Conservation (phyloP, 2,888 invertebrate genomes). For the Lochmaea crataegi region DNA sequence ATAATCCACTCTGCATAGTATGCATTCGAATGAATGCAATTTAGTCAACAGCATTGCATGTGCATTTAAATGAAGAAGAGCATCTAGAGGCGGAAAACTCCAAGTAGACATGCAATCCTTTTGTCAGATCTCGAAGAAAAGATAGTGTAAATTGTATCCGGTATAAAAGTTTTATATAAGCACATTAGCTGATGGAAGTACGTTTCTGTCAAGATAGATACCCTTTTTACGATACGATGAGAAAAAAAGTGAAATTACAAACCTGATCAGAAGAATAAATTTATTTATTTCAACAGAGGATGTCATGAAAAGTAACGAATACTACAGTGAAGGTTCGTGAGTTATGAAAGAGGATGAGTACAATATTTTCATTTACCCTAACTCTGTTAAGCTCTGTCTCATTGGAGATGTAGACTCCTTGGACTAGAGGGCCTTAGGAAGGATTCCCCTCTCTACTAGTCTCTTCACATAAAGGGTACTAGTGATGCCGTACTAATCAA, state of each 20-base stretch:
- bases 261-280: neutral
- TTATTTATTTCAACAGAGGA: neutral
- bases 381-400: too few species aligned
- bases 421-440: too few species aligned
- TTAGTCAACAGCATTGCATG: constrained; percentile 37
- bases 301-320: neutral
- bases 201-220: constrained; percentile 42
- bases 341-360: neutral
- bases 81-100: constrained; percentile 48
- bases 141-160: constrained; percentile 42
- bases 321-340: too few species aligned
- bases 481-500: too few species aligned
- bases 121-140: constrained; percentile 48
- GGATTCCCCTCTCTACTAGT: too few species aligned
- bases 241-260: neutral
- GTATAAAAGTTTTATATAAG: constrained; percentile 42
- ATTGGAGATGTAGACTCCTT: too few species aligned
- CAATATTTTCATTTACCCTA: too few species aligned
- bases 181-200: constrained; percentile 46
- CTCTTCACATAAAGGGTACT: too few species aligned
- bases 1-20: neutral
- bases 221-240: constrained; percentile 24
- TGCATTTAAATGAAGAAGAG: constrained; percentile 43
- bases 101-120: constrained; percentile 49
- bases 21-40: constrained; percentile 16